Base-by-base conservation (phyloP, 2,888 invertebrate genomes). In the Unio delphinus region DNA sequence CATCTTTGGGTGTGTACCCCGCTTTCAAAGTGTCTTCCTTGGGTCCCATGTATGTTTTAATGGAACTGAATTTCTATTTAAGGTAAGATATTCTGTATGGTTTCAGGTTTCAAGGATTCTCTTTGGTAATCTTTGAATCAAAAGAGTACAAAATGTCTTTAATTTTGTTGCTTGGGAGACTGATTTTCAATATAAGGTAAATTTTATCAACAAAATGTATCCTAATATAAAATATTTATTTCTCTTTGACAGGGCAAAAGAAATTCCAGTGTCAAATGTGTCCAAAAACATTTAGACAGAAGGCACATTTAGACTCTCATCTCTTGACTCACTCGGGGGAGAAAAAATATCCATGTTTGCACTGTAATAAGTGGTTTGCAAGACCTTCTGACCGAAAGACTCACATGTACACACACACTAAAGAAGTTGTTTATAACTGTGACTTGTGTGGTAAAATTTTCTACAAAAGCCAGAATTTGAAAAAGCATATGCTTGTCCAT, bases 231-330 rank as follows among this genome's bases (percentile, higher is more conserved):
- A 26, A 26, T 23, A 61, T 45, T 45, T 11, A 11, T 45, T 68
- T 68, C 55, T 20, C 62, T 55, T 59, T 72, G 61, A 17, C 76
- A 86, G 86, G 83, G 66, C 80, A 77, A 64, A 81, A 80, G 63
- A 78, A 80, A 55, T 87, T 84, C 69, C 72, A 72, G 17, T 88
- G 88, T 76, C 71, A 72, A 7, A 55, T 76, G 6, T 88, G 88
- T 71, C 75, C 77, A 17, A 81, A 81, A 62, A 72, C 73, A 15
- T 88, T 87, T 71, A 76, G 83, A 7, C 88, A 88, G 81, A 88
- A 88, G 69, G 83, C 86, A 15, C 88, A 88, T 72, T 80, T 87
- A 7, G 76, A 83, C 66, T 76, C 80, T 4, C 87, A 88, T 65
- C 72, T 80, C 70, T 69, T 83, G 11, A 82, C 80, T 0, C 88